Evolutionary conservation across 2,888 invertebrate genomes (phyloP).

Genomic region (Cotesia congregata): DNA sequence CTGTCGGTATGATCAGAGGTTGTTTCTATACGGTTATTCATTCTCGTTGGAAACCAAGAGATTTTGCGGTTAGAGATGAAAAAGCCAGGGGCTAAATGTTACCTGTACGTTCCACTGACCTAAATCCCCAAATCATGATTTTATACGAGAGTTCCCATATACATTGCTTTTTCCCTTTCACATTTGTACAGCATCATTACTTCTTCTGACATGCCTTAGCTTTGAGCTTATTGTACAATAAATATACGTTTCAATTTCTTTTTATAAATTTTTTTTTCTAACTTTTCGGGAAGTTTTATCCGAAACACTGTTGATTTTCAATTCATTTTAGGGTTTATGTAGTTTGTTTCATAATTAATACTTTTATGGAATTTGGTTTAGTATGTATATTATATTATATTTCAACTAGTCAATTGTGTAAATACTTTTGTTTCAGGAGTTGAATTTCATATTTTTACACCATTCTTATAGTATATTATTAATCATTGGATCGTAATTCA

Average conservation of each 20-base stretch:
- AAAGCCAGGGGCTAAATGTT: conserved; percentile 44
- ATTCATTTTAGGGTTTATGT: too few relatives aligned
- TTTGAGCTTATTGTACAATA: neutral
- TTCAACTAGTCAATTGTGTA: too few relatives aligned
- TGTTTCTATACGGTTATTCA: conserved; percentile 47
- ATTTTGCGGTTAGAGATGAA: conserved; percentile 10
- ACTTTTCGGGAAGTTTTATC: too few relatives aligned
- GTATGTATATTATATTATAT: too few relatives aligned
- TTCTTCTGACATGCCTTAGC: neutral
- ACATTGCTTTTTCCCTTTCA: conserved; percentile 32
- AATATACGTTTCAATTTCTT: neutral
- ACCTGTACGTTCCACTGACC: conserved; percentile 51
- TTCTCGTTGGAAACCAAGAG: conserved; percentile 24
- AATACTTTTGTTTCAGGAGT: too few relatives aligned
- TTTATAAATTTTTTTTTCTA: neutral
- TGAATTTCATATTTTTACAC: too few relatives aligned
- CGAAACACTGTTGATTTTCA: too few relatives aligned
- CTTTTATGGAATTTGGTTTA: too few relatives aligned
- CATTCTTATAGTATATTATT: too few relatives aligned
- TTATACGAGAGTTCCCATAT: conserved; percentile 32
- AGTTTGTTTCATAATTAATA: too few relatives aligned
- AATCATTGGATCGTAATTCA: too few relatives aligned
- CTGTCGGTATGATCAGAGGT: conserved; percentile 27
- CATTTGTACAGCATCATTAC: conserved; percentile 6
- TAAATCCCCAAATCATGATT: conserved; percentile 48